Conservation (phyloP, 2,888 invertebrate genomes). For the Agonopterix subpropinquella region DNA sequence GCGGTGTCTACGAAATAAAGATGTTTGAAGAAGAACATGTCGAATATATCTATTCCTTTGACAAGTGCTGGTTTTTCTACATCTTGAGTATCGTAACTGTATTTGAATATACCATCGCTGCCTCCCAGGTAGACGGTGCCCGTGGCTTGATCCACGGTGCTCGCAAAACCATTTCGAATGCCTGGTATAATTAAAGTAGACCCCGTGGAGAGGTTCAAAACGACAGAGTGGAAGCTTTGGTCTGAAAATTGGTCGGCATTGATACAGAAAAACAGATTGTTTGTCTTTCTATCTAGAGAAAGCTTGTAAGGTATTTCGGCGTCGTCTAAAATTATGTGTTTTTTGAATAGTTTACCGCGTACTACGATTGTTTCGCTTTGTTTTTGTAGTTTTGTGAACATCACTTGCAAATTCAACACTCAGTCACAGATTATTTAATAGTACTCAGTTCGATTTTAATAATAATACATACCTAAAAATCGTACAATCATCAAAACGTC, state of each 20-base stretch:
- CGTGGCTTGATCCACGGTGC: constrained; percentile 39
- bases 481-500: too few relatives aligned
- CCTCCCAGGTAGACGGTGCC: constrained; percentile 45
- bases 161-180: constrained; percentile 49
- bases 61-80: constrained; percentile 31
- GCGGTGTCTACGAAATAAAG: constrained; percentile 47
- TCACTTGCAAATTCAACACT: too few relatives aligned
- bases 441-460: too few relatives aligned
- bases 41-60: constrained; percentile 38
- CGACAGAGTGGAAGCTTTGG: constrained; percentile 48
- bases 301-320: constrained; percentile 50
- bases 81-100: constrained; percentile 31
- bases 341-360: constrained; percentile 24
- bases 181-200: constrained; percentile 31
- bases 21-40: constrained; percentile 39
- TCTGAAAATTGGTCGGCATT: constrained; percentile 51
- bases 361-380: constrained; percentile 12
- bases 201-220: constrained; percentile 35
- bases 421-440: too few relatives aligned
- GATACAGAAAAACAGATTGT: constrained; percentile 45
- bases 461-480: too few relatives aligned
- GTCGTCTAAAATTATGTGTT: constrained; percentile 39
- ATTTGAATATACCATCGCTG: constrained; percentile 47
- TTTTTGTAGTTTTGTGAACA: constrained; percentile 6
- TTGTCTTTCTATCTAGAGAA: constrained; percentile 31